Evolutionary conservation across 2,113 vertebrate genomes (phyloP).

Genomic region (Tragulus kanchil): DNA sequence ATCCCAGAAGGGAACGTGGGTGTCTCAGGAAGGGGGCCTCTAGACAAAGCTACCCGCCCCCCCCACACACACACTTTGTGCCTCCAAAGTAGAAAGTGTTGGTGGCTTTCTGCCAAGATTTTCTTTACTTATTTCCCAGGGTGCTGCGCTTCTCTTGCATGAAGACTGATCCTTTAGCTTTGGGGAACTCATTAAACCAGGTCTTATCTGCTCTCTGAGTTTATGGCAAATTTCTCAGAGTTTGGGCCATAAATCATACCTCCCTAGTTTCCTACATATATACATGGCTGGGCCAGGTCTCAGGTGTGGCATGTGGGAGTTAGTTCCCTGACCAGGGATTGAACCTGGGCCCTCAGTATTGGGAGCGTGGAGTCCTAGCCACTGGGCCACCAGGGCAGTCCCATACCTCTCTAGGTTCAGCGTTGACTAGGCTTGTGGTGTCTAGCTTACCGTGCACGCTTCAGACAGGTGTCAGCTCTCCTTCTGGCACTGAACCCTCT

Average conservation of each 20-base stretch:
- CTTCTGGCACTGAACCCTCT: neutral
- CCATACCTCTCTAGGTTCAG: neutral
- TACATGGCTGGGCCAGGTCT: neutral
- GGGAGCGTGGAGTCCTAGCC: neutral
- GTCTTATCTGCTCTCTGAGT: neutral
- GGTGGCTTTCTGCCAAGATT: neutral
- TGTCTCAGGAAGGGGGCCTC: neutral
- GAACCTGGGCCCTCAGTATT: neutral
- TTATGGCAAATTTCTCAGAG: neutral
- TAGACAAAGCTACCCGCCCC: too few species aligned
- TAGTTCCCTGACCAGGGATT: neutral
- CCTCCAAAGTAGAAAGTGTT: neutral
- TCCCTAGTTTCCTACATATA: neutral
- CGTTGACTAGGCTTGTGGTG: neutral
- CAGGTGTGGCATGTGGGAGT: neutral
- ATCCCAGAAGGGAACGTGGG: neutral
- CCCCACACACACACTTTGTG: too few species aligned
- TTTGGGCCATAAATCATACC: neutral
- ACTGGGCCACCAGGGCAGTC: neutral
- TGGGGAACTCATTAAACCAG: neutral
- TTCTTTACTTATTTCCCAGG: conserved; percentile 48
- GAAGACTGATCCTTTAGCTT: conserved; percentile 18
- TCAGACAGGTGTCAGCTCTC: neutral
- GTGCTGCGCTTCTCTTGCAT: neutral
- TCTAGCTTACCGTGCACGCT: neutral